Evolutionary conservation across 2,888 invertebrate genomes (phyloP), one percentile per base, ranked within the genome.

Genomic region (Marronus borbonicus): DNA sequence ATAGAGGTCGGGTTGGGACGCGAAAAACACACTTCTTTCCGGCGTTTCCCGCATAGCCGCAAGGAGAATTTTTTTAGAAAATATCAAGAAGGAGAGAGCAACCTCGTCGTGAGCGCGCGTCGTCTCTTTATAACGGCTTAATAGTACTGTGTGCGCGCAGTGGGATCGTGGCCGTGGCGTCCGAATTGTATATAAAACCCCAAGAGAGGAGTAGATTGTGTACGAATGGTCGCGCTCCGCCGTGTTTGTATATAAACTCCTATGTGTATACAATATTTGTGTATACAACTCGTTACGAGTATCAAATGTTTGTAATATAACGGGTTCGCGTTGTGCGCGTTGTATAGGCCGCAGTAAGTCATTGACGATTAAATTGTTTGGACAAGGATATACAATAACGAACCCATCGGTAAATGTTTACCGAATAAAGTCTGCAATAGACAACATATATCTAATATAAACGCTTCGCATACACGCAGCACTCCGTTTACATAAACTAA

Each of bases 241-340:
- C 12, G 84, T 87, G 86, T 87, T 86, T 87, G 86, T 88, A 86
- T 87, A 86, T 83, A 84, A 84, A 85, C 83, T 44, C 72, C 52
- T 50, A 20, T 84, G 83, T 86, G 85, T 87, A 87, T 86, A 87
- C 87, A 86, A 86, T 87, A 87, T 87, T 86, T 86, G 84, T 87
- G 87, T 87, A 87, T 87, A 87, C 86, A 86, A 84, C 85, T 85
- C 84, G 85, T 85, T 85, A 85, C 86, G 86, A 86, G 87, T 87
- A 87, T 87, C 87, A 87, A 88, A 88, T 88, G 87, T 88, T 87
- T 88, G 87, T 87, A 86, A 86, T 87, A 86, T 86, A 87, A 86
- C 81, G 81, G 60, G 70, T 72, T 58, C 58, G 72, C 17, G 39
- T 72, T 60, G 72, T 72, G 72, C 55, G 55, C 17, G 55, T n/a